A percentile compares a stretch with the other conserved stretches of the same genome.
Evolutionary conservation across 2,113 vertebrate genomes (phyloP).

Genomic region (Limanda limanda): DNA sequence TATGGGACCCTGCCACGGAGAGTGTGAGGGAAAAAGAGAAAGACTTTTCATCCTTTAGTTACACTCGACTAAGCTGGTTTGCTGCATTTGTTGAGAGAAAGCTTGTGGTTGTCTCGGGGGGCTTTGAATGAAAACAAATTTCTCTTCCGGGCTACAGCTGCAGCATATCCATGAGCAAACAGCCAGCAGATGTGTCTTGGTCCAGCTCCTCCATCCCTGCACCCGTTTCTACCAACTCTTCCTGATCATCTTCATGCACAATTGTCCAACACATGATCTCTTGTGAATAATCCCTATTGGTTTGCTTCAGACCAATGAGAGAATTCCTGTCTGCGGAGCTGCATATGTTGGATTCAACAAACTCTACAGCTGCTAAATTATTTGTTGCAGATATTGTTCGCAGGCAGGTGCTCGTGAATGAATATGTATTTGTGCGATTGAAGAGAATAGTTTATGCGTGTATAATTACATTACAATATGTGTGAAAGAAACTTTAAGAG

Average conservation of each 20-base stretch:
- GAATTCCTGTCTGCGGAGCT: conserved; percentile 24
- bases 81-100: conserved; percentile 59
- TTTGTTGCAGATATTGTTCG: conserved; percentile 69
- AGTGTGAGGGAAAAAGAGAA: conserved; percentile 28
- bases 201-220: conserved; percentile 51
- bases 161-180: conserved; percentile 70
- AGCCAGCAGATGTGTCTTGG: conserved; percentile 71
- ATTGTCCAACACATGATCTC: conserved; percentile 45
- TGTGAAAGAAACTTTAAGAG: conserved; percentile 42
- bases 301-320: conserved; percentile 43
- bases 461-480: conserved; percentile 16
- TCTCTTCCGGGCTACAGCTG: conserved; percentile 69
- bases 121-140: conserved; percentile 65
- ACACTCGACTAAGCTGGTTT: conserved; percentile 65
- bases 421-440: conserved; percentile 46
- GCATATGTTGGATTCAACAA: not conserved
- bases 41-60: conserved; percentile 48
- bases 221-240: conserved; percentile 48
- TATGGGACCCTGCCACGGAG: conserved; percentile 39
- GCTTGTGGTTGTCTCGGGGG: conserved; percentile 58
- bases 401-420: conserved; percentile 51
- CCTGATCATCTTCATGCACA: conserved; percentile 51
- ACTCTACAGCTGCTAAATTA: conserved; percentile 70
- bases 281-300: conserved; percentile 40
- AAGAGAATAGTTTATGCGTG: conserved; percentile 9